Evolutionary conservation across 2,113 vertebrate species (phyloP), one percentile per base, ranked within the genome.

Genomic region (Bagarius yarrelli): DNA sequence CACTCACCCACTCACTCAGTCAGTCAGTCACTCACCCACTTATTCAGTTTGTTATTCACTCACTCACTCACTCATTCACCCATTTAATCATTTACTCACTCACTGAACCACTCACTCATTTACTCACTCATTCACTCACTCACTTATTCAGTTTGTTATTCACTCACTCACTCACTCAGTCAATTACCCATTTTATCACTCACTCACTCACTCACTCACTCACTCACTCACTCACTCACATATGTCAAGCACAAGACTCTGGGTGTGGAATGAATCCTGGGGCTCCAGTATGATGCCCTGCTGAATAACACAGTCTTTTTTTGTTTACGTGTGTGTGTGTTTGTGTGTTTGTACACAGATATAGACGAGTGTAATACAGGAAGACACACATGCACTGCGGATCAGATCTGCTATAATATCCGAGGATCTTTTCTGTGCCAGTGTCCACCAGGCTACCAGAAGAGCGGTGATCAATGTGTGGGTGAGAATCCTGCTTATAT

Each of bases 341-440:
- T 71, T 72, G n/a, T 80, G 34, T 82, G 59, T 83, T 66, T 61
- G 36, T 85, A 71, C 82, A 30, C 93, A 99, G 97, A 99, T 86
- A 89, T 98, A 78, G 96, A 99, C 76, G 98, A 99, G 89, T 99
- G 98, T 70, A 76, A 94, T 18, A 93, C 93, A 18, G 94, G 95
- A 66, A 87, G 89, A 12, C 95, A 99, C 90, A 95, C 87, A 21
- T 99, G 97, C 76, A 93, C 94, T 69, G 23, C 91, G 3, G 96
- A 96, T 71, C 96, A 98, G 90, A 90, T 93, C 0, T 99, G 98
- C 87, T 88, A 93, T 86, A 99, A 99, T 88, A 93, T 96, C 59
- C 94, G 95, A 87, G 97, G 98, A 53, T 96, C 96, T 76, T 99
- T 94, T 85, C 88, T 82, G 70, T 99, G 98, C 84, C 95, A 96